A percentile compares a stretch with the other conserved stretches of the same genome.
phyloP scores from a whole-genome alignment of 1,140 invertebrate species.

The Dendrolimus kikuchii region DNA sequence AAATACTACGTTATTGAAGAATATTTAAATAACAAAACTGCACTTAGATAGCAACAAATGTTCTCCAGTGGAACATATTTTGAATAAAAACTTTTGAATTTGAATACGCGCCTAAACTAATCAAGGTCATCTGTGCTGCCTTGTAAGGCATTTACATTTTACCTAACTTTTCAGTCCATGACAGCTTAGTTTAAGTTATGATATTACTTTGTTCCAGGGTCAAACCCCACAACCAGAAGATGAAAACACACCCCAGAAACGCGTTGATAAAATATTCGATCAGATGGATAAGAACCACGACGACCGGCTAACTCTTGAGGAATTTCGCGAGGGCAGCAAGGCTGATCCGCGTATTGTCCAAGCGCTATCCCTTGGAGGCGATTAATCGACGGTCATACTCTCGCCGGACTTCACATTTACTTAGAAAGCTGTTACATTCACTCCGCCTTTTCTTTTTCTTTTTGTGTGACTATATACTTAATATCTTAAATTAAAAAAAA shows the following conservation, averaged over 20 bases:
- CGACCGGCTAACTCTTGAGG: constrained; percentile 95
- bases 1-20: too few relatives aligned
- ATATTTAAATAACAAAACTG: too few relatives aligned
- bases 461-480: neutral
- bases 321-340: constrained; percentile 98
- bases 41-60: too few relatives aligned
- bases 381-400: constrained; percentile 74
- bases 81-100: too few relatives aligned
- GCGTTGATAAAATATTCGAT: constrained; percentile 98
- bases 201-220: constrained; percentile 79
- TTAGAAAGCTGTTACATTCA: constrained; percentile 22
- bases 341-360: constrained; percentile 98
- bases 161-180: too few relatives aligned
- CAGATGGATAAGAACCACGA: constrained; percentile 99
- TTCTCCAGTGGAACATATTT: too few relatives aligned
- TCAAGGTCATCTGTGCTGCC: too few relatives aligned
- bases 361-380: constrained; percentile 86
- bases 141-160: too few relatives aligned
- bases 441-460: constrained; percentile 26
- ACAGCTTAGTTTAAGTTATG: too few relatives aligned
- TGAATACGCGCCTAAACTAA: too few relatives aligned
- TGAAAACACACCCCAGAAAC: constrained; percentile 95
- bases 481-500: neutral
- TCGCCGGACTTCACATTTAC: constrained; percentile 65
- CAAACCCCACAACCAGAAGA: constrained; percentile 92